Percentiles rank a stretch among this genome's conserved stretches.
Evolutionary conservation across 2,113 vertebrate genomes (phyloP).

Genomic region (Cynocephalus volans): DNA sequence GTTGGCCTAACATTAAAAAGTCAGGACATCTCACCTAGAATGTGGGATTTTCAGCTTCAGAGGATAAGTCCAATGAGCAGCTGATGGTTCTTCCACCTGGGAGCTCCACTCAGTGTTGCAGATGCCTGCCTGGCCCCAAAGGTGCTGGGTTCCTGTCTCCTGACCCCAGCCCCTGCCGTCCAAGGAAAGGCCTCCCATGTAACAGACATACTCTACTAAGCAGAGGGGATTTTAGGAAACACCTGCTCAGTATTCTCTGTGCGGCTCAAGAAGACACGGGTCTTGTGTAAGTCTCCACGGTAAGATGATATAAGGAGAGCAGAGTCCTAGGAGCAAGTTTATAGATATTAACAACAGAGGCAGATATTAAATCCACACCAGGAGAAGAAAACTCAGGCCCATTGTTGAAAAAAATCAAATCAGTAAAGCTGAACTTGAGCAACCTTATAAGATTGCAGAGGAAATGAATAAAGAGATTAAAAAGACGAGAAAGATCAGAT

Average conservation of each 20-base stretch:
- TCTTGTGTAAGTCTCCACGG: neutral
- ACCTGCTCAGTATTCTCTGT: neutral
- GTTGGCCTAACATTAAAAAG: neutral
- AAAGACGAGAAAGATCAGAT: constrained; percentile 53
- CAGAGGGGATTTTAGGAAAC: neutral
- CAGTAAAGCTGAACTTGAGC: neutral
- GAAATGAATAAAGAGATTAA: constrained; percentile 68
- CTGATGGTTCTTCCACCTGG: neutral
- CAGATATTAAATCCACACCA: neutral
- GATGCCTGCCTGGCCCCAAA: neutral
- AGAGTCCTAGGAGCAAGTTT: neutral
- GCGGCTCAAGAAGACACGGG: neutral
- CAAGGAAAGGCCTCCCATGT: accelerated
- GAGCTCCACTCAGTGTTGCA: accelerated
- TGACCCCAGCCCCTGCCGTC: neutral
- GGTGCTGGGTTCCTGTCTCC: neutral
- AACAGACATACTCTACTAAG: neutral
- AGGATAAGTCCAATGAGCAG: too few species aligned
- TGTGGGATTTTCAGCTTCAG: neutral
- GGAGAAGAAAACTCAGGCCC: neutral
- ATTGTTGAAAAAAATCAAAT: constrained; percentile 28
- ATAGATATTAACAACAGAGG: neutral
- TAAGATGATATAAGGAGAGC: accelerated
- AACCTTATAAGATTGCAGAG: neutral
- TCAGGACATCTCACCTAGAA: neutral